Evolutionary conservation across 2,888 invertebrate species (phyloP), one percentile per base, ranked within the genome.

Genomic region (Abscondita cerata): DNA sequence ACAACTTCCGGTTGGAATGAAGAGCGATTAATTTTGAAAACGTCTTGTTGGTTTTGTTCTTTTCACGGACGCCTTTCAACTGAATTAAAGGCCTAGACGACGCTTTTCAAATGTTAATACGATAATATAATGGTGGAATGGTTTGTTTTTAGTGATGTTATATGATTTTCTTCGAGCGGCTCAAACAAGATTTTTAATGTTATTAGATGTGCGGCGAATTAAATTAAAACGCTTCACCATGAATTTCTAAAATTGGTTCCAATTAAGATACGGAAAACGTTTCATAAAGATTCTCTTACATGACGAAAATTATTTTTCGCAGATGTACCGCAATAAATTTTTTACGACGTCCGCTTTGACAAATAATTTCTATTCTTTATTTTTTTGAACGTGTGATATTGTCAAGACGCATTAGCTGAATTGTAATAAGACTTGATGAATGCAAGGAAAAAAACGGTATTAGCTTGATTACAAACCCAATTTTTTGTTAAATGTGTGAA

Each of bases 1-100:
- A 62, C 59, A 62, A 62, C 62, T 62, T 62, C 62, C 62, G 50
- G 62, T 55, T 25, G 54, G 46, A 62, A 54, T 59, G 55, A 62
- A 54, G 54, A 59, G 55, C 57, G 62, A 62, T 59, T 62, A 62
- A 62, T 62, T 54, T 59, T 47, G 54, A 19, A 16, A 47, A 51
- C 46, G 51, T 59, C 51, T 59, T 55, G 58, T 54, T 54, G 59
- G 54, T 58, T 59, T 58, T 62, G 62, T 62, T 58, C 62, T 50
- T 62, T 57, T 62, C 62, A 53, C 53, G 16, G 62, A 53, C 57
- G 50, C 57, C 57, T 56, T 48, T 57, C 46, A 56, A 62, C 52
- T 48, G 52, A 48, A 57, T 56, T 62, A 52, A 57, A 25, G 40
- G 52, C 52, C 57, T 41, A 52, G 57, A 53, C 62, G 50, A 50